Percentiles rank a stretch among this genome's conserved stretches.
Conservation (phyloP, 2,797 vertebrate species). For the Meda fulgida region DNA sequence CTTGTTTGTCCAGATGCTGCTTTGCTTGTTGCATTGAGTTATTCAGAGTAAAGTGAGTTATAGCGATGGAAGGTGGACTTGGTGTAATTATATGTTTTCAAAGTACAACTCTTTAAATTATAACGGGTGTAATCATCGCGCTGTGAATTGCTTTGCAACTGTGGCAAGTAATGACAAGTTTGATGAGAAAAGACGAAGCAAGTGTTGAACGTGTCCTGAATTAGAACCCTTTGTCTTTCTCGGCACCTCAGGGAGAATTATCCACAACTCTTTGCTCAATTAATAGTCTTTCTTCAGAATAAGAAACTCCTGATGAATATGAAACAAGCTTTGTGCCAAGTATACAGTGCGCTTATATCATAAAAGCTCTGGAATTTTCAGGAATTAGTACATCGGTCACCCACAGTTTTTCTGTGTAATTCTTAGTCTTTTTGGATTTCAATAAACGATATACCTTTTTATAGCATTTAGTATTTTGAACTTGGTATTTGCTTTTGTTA, state of each 20-base stretch:
- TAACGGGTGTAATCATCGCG: conserved; percentile 50
- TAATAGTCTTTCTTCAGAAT: conserved; percentile 23
- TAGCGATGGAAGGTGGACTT: conserved; percentile 42
- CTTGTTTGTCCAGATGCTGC: conserved; percentile 61
- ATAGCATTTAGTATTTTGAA: no score
- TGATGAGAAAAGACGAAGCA: conserved; percentile 11
- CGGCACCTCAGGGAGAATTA: neutral
- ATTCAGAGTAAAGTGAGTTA: conserved; percentile 32
- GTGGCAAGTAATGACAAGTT: conserved; percentile 26
- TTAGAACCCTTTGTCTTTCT: conserved; percentile 41
- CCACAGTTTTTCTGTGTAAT: neutral
- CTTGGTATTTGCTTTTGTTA: neutral
- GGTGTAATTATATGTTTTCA: conserved; percentile 51
- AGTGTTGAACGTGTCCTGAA: conserved; percentile 13
- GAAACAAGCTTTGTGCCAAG: conserved; percentile 8
- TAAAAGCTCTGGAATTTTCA: neutral
- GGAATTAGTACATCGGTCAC: neutral
- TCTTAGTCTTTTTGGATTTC: neutral
- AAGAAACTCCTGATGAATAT: neutral
- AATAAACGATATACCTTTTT: neutral
- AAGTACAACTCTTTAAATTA: conserved; percentile 50
- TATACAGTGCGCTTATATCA: neutral
- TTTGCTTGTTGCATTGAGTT: conserved; percentile 53
- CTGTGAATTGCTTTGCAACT: conserved; percentile 39
- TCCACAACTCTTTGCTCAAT: neutral